A percentile compares a stretch with the other conserved stretches of the same genome.
Conservation (phyloP, 1,140 invertebrate species). For the Diuraphis noxia region DNA sequence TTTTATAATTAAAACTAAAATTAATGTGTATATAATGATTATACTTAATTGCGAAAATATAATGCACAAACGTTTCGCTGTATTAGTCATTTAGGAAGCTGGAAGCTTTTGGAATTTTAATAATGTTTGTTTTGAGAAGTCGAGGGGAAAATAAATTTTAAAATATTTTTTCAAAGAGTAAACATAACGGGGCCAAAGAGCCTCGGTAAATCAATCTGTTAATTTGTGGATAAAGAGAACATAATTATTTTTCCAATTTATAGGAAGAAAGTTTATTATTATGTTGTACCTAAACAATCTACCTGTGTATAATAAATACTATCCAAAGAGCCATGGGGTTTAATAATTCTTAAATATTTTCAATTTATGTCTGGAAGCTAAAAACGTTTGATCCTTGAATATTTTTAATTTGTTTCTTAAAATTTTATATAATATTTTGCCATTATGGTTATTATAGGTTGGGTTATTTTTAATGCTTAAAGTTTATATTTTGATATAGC, state of each 20-base stretch:
- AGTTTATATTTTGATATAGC: background rate
- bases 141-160: no score
- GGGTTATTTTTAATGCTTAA: background rate
- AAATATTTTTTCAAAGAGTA: background rate
- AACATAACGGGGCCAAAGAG: background rate
- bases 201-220: background rate
- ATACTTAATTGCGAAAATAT: no score
- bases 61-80: background rate
- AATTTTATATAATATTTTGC: no score
- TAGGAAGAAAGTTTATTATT: background rate
- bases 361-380: background rate
- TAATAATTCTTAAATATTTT: background rate
- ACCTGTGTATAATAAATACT: background rate
- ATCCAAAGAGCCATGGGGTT: background rate
- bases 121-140: background rate
- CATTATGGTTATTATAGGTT: background rate
- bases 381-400: background rate
- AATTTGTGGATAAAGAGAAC: background rate
- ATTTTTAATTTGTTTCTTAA: background rate
- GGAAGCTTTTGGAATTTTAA: slow-evolving; percentile 28
- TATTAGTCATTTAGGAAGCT: background rate
- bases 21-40: background rate
- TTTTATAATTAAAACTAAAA: background rate
- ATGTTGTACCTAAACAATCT: background rate
- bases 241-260: background rate